Base-by-base conservation (phyloP, 2,888 invertebrate species). In the Doris montereyensis region DNA sequence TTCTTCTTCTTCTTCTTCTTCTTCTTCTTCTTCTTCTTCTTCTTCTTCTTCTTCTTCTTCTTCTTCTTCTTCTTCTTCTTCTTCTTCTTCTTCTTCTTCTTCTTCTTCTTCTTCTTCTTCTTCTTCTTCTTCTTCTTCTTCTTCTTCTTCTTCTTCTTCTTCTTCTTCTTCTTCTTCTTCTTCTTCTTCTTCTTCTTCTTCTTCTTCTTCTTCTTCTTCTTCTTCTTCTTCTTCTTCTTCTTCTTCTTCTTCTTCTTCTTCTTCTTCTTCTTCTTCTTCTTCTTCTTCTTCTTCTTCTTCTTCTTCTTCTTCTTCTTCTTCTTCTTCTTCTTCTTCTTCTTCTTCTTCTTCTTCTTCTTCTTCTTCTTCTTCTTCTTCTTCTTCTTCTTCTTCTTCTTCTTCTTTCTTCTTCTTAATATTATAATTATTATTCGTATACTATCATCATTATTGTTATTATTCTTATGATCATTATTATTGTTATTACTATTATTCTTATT, bases 1-100 rank as follows among this genome's bases (percentile, higher is more conserved):
- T 41, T 41, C 52, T 17, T 41, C 52, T 41, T 17, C 52, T 5
- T 17, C 52, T 41, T 17, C 52, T 41, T 17, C 52, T 41, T 17
- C 52, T 41, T 5, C 17, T 41, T 41, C 52, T 41, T 41, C 52
- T 41, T 41, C 52, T 41, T 41, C 52, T 41, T 41, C 52, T 41
- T 41, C 52, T 41, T 41, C 52, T 41, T 41, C 52, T 41, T 41
- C 52, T 41, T 41, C 52, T 41, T 41, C 52, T 41, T 41, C 26
- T 28, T 32, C 32, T 70, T 30, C 34, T 70, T 5, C 30, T 30
- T 70, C 70, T 32, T 67, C 28, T 28, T 32, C 70, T 67, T 67
- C 28, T 21, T 21, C 13, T 26, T 67, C 26, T 67, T 24, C 26
- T 24, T 28, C 13, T 67, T 28, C 24, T 67, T n/a, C 67, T 26